These are phyloP conservation scores for Paramisgurnus dabryanus DNA, from an alignment of 2,113 vertebrate genomes.

Conservation along the genomic window DNA sequence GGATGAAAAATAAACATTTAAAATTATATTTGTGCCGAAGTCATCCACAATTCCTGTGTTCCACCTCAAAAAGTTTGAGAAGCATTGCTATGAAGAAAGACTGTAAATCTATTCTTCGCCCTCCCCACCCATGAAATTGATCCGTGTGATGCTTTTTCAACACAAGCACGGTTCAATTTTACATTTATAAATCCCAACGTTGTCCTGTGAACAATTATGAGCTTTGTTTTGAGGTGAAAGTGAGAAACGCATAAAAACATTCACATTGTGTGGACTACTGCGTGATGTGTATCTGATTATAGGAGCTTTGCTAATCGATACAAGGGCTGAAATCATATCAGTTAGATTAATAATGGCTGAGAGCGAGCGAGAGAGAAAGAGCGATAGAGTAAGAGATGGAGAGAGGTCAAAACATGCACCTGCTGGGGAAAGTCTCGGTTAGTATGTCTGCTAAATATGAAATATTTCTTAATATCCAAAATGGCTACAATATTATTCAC, in stretches of 20 bases:
- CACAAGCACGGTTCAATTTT: neutral
- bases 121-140: neutral
- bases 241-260: neutral
- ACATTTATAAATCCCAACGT: neutral
- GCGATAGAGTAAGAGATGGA: slow-evolving; percentile 27
- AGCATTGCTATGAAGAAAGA: neutral
- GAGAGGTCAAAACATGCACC: neutral
- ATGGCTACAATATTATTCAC: no score
- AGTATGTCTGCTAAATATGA: neutral
- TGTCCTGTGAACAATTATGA: slow-evolving; percentile 11
- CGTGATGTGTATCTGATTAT: neutral
- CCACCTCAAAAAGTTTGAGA: no score
- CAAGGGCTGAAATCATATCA: slow-evolving; percentile 11
- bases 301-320: slow-evolving; percentile 3
- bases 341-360: neutral
- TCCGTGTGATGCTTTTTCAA: neutral
- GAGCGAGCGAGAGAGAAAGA: slow-evolving; percentile 44
- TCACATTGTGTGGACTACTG: neutral
- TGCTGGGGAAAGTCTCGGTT: neutral
- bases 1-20: no score
- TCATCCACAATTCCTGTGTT: no score
- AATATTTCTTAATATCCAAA: neutral
- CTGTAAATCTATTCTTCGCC: neutral
- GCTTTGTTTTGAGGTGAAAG: neutral
- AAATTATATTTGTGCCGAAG: no score